These are phyloP conservation scores for Echinarachnius parma DNA, from an alignment of 53 echinoderm and acorn worm species.

Conservation along the genomic window DNA sequence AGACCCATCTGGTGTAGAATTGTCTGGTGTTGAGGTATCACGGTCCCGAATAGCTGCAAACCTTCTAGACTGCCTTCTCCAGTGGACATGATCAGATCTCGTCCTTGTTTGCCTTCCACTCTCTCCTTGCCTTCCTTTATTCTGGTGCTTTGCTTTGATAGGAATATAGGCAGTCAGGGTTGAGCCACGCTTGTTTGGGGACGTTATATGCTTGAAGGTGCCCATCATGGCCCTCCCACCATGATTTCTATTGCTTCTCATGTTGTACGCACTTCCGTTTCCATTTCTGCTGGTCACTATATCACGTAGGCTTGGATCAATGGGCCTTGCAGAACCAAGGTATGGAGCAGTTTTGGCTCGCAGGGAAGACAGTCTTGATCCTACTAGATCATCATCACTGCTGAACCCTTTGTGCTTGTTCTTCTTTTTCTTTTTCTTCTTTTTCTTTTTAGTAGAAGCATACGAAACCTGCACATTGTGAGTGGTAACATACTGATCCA, in stretches of 20 bases:
- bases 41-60: not conserved
- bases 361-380: constrained; percentile 27
- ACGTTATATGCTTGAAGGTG: constrained; percentile 51
- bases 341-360: constrained; percentile 20
- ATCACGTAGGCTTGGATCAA: not conserved
- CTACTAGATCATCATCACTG: constrained; percentile 25
- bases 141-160: constrained; percentile 47
- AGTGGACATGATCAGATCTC: constrained; percentile 13
- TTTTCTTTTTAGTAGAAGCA: constrained; percentile 15
- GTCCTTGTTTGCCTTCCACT: constrained; percentile 25
- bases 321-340: constrained; percentile 1
- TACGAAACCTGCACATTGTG: constrained; percentile 21
- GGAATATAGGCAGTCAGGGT: constrained; percentile 64
- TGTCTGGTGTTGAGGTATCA: constrained; percentile 25
- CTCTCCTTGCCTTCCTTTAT: constrained; percentile 12
- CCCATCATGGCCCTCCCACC: constrained; percentile 37
- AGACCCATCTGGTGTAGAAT: constrained; percentile 26
- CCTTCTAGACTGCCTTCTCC: constrained; percentile 19
- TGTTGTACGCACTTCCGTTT: no score
- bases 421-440: constrained; percentile 57
- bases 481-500: constrained; percentile 56
- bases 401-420: constrained; percentile 33
- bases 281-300: no score
- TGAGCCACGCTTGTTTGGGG: constrained; percentile 53
- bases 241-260: not conserved